A percentile compares a stretch with the other conserved stretches of the same genome.
phyloP scores from a whole-genome alignment of 2,888 invertebrate genomes.

The Ophioninae sp. region DNA sequence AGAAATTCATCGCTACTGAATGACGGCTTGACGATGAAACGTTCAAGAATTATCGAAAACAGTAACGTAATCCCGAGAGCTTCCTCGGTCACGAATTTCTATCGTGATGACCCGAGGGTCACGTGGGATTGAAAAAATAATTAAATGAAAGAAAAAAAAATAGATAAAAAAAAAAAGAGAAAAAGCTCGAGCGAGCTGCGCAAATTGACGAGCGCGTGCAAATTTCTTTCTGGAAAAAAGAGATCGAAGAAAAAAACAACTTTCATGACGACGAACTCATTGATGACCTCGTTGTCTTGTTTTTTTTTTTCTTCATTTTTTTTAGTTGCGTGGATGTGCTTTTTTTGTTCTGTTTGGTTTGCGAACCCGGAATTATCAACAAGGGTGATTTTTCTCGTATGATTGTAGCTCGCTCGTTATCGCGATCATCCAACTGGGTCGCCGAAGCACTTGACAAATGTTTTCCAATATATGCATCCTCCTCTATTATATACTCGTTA shows the following conservation, averaged over 20 bases:
- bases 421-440: conserved; percentile 55
- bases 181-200: not conserved
- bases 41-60: conserved; percentile 24
- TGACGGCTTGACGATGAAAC: conserved; percentile 11
- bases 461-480: conserved; percentile 45
- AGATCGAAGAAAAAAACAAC: not conserved
- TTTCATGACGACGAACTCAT: conserved; percentile 36
- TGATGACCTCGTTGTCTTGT: conserved; percentile 32
- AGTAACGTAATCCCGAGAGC: not conserved
- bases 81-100: conserved; percentile 3
- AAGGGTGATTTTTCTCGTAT: conserved; percentile 49
- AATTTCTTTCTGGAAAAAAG: conserved; percentile 4
- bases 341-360: not conserved
- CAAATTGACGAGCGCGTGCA: conserved; percentile 8
- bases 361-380: conserved; percentile 58
- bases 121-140: not conserved
- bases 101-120: conserved; percentile 43
- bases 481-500: conserved; percentile 58
- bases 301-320: conserved; percentile 16
- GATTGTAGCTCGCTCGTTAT: conserved; percentile 31
- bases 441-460: conserved; percentile 52
- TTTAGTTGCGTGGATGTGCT: not conserved
- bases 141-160: conserved; percentile 17
- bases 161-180: not conserved
- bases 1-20: conserved; percentile 33